Conservation (phyloP, 2,888 invertebrate species). For the Cancer borealis region DNA sequence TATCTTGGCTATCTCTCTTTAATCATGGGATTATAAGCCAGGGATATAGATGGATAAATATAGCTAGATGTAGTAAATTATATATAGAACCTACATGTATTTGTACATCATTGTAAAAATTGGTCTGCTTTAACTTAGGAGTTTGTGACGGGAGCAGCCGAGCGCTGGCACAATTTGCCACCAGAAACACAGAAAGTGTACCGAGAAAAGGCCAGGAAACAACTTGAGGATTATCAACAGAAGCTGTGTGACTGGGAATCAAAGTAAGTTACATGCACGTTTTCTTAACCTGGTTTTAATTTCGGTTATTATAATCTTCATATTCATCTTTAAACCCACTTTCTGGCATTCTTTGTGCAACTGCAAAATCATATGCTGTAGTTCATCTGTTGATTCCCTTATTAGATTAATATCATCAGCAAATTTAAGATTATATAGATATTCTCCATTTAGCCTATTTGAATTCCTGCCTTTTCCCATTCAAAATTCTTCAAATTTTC, state of each 20-base stretch:
- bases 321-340: too few species aligned
- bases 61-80: background rate
- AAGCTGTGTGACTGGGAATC: constrained; percentile 6
- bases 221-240: background rate
- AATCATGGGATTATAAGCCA: too few species aligned
- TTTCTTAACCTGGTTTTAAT: background rate
- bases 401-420: too few species aligned
- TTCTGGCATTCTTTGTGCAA: too few species aligned
- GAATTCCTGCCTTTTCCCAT: too few species aligned
- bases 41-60: too few species aligned
- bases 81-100: background rate
- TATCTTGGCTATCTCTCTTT: too few species aligned
- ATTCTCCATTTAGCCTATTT: too few species aligned
- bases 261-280: background rate
- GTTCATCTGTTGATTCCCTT: too few species aligned
- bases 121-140: constrained; percentile 5
- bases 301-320: background rate
- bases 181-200: background rate
- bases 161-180: constrained; percentile 31
- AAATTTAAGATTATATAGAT: too few species aligned
- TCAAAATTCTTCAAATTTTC: too few species aligned
- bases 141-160: constrained; percentile 5
- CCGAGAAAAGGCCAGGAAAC: constrained; percentile 30
- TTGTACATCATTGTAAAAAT: background rate
- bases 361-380: too few species aligned